phyloP scores from a whole-genome alignment of 2,797 vertebrate genomes.

The Hemitrygon akajei region DNA sequence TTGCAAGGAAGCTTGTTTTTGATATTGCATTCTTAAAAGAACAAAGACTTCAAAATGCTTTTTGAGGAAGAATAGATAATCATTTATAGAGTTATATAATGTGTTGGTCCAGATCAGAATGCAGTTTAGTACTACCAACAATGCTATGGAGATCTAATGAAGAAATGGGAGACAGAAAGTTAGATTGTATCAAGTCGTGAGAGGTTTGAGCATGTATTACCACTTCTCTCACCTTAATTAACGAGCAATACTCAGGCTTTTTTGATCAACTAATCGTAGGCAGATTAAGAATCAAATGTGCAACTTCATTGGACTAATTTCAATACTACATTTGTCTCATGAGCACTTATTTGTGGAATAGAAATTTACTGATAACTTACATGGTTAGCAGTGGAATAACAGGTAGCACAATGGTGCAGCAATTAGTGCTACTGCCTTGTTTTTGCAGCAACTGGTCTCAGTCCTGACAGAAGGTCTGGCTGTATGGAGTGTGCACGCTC shows the following conservation, averaged over 20 bases:
- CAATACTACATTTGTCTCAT: neutral
- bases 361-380: neutral
- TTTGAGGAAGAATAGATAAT: constrained; percentile 4
- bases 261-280: neutral
- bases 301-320: neutral
- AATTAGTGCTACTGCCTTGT: no score
- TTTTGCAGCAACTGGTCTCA: no score
- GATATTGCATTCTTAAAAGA: neutral
- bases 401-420: no score
- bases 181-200: neutral
- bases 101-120: no score
- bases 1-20: neutral
- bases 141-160: neutral
- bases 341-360: neutral
- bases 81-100: neutral
- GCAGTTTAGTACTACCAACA: no score
- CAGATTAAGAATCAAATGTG: neutral
- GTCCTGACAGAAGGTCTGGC: no score
- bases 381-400: neutral
- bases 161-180: neutral
- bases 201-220: neutral
- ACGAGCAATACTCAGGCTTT: neutral
- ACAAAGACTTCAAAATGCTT: constrained; percentile 1
- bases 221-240: neutral
- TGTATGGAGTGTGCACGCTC: no score